Conservation (phyloP, 2,113 vertebrate species). For the Piaya cayana region DNA sequence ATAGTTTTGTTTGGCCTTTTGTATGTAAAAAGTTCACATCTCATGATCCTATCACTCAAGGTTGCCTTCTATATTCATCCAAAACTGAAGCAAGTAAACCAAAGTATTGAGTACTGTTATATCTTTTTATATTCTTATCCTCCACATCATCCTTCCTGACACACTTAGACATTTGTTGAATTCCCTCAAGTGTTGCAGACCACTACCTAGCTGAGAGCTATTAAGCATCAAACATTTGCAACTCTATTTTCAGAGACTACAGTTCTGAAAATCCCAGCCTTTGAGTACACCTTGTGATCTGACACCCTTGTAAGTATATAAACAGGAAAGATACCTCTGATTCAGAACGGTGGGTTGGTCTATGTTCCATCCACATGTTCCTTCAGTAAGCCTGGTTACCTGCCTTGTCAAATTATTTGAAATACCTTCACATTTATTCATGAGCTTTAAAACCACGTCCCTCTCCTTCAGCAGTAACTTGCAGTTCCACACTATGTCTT, state of each 20-base stretch:
- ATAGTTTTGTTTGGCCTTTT: not conserved
- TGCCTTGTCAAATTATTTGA: slow-evolving; percentile 87
- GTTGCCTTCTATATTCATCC: not conserved
- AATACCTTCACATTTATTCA: slow-evolving; percentile 93
- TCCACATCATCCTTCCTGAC: not conserved
- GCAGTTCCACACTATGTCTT: slow-evolving; percentile 86
- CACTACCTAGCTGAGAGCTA: not conserved
- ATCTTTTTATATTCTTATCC: not conserved
- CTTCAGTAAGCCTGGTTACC: slow-evolving; percentile 84
- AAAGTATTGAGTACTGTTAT: not conserved
- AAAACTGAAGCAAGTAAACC: not conserved
- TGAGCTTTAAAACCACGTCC: slow-evolving; percentile 88
- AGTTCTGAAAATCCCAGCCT: not conserved
- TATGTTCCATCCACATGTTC: slow-evolving; percentile 76
- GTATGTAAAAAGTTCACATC: not conserved
- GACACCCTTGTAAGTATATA: not conserved
- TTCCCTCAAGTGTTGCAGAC: not conserved
- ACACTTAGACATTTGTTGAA: not conserved
- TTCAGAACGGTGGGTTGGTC: slow-evolving; percentile 86
- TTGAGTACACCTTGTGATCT: not conserved
- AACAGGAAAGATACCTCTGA: slow-evolving; percentile 75
- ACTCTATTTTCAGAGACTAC: not conserved
- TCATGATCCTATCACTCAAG: not conserved
- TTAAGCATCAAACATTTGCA: not conserved
- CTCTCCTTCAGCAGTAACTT: slow-evolving; percentile 88